Percentiles rank a stretch among this genome's conserved stretches.
phyloP scores from a whole-genome alignment of 1,140 invertebrate species.

The Drosophila neocordata region DNA sequence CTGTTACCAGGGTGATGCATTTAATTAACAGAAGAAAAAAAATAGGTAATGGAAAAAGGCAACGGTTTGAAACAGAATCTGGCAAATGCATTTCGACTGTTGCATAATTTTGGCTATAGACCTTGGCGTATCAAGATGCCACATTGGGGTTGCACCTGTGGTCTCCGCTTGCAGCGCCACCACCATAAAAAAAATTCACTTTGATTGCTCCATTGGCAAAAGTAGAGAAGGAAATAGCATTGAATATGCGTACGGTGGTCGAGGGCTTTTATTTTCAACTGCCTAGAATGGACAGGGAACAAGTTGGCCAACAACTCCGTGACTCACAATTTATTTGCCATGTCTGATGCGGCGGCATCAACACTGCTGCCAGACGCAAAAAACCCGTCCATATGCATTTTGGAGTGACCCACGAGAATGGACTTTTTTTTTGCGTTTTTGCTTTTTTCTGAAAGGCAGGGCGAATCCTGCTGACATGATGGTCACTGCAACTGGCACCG shows the following conservation, averaged over 20 bases:
- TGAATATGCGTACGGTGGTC: neutral
- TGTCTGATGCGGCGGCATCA: neutral
- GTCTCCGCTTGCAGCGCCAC: conserved; percentile 44
- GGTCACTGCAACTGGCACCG: neutral
- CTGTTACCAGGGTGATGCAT: conserved; percentile 52
- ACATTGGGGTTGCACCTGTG: conserved; percentile 36
- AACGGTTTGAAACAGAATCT: conserved; percentile 7
- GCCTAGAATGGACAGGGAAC: conserved; percentile 35
- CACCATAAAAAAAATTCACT: conserved; percentile 35
- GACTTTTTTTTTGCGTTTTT: too few relatives aligned
- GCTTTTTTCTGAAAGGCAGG: too few relatives aligned
- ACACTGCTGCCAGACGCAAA: neutral
- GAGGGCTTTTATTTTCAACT: conserved; percentile 68
- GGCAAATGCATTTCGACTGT: conserved; percentile 49
- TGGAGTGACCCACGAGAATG: conserved; percentile 4
- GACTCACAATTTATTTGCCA: conserved; percentile 1
- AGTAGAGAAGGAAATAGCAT: conserved; percentile 2
- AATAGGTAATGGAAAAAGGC: neutral
- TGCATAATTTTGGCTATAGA: conserved; percentile 30
- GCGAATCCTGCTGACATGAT: neutral
- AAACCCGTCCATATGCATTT: neutral
- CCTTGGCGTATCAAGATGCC: neutral
- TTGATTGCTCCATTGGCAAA: conserved; percentile 45
- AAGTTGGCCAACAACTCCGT: neutral
- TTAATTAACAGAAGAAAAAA: conserved; percentile 52